Conservation (phyloP, 2,797 vertebrate species). For the Salarias fasciatus region DNA sequence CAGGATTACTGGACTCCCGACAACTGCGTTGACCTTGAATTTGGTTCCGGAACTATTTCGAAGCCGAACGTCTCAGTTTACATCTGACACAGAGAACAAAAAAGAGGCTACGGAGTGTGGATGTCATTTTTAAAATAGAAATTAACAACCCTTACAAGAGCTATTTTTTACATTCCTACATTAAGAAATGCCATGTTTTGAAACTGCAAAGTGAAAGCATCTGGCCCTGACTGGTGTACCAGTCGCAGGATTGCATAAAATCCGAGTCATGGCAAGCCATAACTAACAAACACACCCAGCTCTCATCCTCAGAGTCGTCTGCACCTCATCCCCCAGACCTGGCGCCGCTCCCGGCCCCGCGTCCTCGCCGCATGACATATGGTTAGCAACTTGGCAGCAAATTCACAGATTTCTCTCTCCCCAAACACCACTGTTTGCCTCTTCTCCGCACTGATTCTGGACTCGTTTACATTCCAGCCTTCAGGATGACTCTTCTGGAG, state of each 20-base stretch:
- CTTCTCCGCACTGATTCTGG: slow-evolving; percentile 19
- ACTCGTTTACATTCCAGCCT: slow-evolving; percentile 45
- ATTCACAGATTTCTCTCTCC: slow-evolving; percentile 33
- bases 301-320: slow-evolving; percentile 37
- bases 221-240: slow-evolving; percentile 12
- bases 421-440: slow-evolving; percentile 28
- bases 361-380: slow-evolving; percentile 47
- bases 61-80: slow-evolving; percentile 21
- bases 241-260: slow-evolving; percentile 20
- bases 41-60: slow-evolving; percentile 49
- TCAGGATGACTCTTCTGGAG: not conserved
- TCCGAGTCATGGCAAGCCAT: slow-evolving; percentile 15
- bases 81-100: slow-evolving; percentile 19
- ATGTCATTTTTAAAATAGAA: slow-evolving; percentile 4
- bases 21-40: slow-evolving; percentile 36
- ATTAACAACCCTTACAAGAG: slow-evolving; percentile 11
- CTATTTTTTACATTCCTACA: slow-evolving; percentile 28
- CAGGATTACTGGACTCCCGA: slow-evolving; percentile 3
- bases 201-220: slow-evolving; percentile 51
- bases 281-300: slow-evolving; percentile 50
- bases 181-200: slow-evolving; percentile 31
- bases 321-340: slow-evolving; percentile 35
- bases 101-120: slow-evolving; percentile 13
- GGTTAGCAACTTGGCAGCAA: slow-evolving; percentile 49
- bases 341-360: slow-evolving; percentile 42